Base-by-base conservation (phyloP, 1,140 invertebrate genomes). In the Halictus rubicundus region DNA sequence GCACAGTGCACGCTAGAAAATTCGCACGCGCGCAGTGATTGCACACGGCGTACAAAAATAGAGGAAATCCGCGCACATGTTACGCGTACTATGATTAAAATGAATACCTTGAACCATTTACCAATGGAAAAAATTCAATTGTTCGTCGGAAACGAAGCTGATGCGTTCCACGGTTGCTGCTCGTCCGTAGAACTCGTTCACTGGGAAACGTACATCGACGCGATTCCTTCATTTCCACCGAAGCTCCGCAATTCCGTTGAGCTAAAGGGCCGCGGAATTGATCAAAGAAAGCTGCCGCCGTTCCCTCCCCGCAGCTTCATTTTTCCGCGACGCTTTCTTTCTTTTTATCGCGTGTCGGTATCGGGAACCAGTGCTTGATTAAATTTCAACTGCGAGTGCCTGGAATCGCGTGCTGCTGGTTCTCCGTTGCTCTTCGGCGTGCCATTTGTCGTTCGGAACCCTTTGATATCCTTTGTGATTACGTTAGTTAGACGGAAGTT, bases 291-390 rank as follows among this genome's bases (percentile, higher is more conserved):
- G 7, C 46, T 25, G 14, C 9, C 19, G 73, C 1, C 19, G 9
- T 23, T 21, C 1, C 1, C 39, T 39, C 12, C 14, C 39, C 5
- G 5, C 32, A 59, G 32, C 19, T 16, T 25, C 65, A 60, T 69
- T 52, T 69, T 59, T 61, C 57, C 0, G 2, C 27, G 42, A n/a
- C 21, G 5, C 5, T 23, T n/a, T 37, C 32, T 49, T 68, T 46
- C 19, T 39, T 39, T 68, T 57, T 27, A 59, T 32, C 19, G 21
- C 54, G 52, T 25, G 32, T 54, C n/a, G 73, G 68, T 37, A 49
- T 78, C 14, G 75, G 2, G n/a, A 61, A 25, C 21, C 66, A 16
- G 37, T n/a, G 68, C 42, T 78, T 61, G 57, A 78, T 78, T 78
- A 70, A 78, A 78, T 78, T 71, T 78, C 27, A 32, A 25, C 74